Evolutionary conservation across 2,888 invertebrate species (phyloP).

Genomic region (Drosophila engyochracea): DNA sequence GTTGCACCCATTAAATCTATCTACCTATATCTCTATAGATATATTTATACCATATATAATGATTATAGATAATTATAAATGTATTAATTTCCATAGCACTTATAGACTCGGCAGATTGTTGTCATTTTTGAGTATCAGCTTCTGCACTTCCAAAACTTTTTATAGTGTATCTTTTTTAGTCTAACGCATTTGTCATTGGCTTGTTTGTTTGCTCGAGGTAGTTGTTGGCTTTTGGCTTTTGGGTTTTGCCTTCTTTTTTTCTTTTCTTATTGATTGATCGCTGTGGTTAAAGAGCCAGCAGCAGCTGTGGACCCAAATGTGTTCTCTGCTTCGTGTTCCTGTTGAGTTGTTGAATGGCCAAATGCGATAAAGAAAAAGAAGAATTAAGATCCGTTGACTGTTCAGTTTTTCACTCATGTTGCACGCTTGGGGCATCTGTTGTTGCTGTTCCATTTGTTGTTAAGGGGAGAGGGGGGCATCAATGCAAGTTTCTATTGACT

Average conservation of each 20-base stretch:
- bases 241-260: constrained; percentile 21
- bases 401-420: constrained; percentile 4
- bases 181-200: constrained; percentile 21
- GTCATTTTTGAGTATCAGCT: not conserved
- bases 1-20: not conserved
- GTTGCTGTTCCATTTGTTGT: constrained; percentile 5
- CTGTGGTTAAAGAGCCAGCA: constrained; percentile 30
- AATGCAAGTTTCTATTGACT: constrained; percentile 32
- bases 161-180: constrained; percentile 24
- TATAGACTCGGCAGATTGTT: not conserved
- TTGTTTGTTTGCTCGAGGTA: not conserved
- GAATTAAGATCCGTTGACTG: constrained; percentile 18
- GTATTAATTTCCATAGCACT: not conserved
- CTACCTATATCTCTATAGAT: not conserved
- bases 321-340: constrained; percentile 11
- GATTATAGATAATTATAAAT: too few species aligned
- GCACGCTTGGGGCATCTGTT: constrained; percentile 40
- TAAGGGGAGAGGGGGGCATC: constrained; percentile 17
- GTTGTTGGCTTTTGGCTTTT: not conserved
- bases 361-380: constrained; percentile 42
- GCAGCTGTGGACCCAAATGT: constrained; percentile 48
- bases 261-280: constrained; percentile 61
- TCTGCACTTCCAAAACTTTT: not conserved
- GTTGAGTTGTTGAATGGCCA: constrained; percentile 54
- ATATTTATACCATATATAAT: not conserved